Conservation (phyloP, 2,888 invertebrate species). For the Noctua comes region DNA sequence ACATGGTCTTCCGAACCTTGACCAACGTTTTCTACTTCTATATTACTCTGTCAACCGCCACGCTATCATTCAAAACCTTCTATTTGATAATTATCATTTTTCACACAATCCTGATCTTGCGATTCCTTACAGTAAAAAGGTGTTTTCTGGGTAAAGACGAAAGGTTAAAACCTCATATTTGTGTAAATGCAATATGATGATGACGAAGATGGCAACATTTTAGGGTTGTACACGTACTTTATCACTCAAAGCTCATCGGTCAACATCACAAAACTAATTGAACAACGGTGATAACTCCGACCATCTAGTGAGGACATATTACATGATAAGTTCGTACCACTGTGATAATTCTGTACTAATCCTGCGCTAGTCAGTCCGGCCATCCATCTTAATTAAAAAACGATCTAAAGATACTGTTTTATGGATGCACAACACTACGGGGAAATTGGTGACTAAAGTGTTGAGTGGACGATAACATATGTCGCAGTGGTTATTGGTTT, state of each 20-base stretch:
- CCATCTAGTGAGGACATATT: background rate
- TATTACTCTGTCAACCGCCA: background rate
- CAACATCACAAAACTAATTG: conserved; percentile 71
- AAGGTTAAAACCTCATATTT: background rate
- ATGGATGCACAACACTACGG: conserved; percentile 38
- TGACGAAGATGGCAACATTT: background rate
- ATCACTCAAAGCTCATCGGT: conserved; percentile 65
- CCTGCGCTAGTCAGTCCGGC: conserved; percentile 81
- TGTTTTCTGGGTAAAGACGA: background rate
- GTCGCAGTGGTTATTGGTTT: conserved; percentile 23
- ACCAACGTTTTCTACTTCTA: background rate
- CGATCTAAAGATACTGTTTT: conserved; percentile 71
- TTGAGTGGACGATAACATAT: conserved; percentile 63
- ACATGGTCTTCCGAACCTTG: background rate
- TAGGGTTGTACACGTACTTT: background rate
- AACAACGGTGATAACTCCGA: conserved; percentile 71
- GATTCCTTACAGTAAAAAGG: background rate
- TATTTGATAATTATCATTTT: background rate
- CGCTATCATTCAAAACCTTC: background rate
- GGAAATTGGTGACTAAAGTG: conserved; percentile 61
- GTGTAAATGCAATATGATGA: background rate
- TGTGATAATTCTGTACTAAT: conserved; percentile 75
- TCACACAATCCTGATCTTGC: background rate
- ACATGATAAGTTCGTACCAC: conserved; percentile 8
- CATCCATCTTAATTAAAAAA: conserved; percentile 85